Conservation (phyloP, 1,140 invertebrate genomes). For the Ridgeia piscesae region DNA sequence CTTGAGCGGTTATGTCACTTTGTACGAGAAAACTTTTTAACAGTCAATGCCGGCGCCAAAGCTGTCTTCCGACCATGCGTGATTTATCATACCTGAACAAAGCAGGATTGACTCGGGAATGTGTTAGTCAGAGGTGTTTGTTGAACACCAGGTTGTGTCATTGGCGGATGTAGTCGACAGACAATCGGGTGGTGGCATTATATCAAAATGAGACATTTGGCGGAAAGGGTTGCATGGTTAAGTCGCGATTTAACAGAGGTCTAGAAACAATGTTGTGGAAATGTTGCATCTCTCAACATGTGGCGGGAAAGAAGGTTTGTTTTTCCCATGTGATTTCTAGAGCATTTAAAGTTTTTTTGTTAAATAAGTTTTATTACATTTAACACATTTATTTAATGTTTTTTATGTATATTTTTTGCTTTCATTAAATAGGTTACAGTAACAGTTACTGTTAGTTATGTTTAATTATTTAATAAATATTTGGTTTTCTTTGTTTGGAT, state of each 20-base stretch:
- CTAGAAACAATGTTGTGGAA: not conserved
- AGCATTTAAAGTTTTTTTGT: not conserved
- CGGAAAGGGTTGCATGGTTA: not conserved
- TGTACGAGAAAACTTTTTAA: not conserved
- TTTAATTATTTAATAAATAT: too few relatives aligned
- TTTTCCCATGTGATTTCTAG: not conserved
- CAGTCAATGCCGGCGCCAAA: not conserved
- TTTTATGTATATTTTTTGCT: too few relatives aligned
- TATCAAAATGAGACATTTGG: not conserved
- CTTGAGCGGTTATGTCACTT: not conserved
- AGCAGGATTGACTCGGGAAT: not conserved
- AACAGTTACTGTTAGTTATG: too few relatives aligned
- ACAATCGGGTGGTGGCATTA: not conserved
- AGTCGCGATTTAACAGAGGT: not conserved
- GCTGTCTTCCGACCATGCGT: not conserved
- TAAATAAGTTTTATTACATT: not conserved
- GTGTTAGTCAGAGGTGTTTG: not conserved
- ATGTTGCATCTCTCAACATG: not conserved
- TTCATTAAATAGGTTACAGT: too few relatives aligned
- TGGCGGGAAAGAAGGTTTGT: not conserved
- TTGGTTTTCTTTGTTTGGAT: too few relatives aligned
- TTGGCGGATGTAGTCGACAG: not conserved
- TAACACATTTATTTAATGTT: not conserved
- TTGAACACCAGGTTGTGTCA: not conserved
- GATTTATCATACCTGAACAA: not conserved